Percentiles rank a stretch among this genome's conserved stretches.
phyloP scores from a whole-genome alignment of 2,888 invertebrate genomes.

The Aplocera efformata region DNA sequence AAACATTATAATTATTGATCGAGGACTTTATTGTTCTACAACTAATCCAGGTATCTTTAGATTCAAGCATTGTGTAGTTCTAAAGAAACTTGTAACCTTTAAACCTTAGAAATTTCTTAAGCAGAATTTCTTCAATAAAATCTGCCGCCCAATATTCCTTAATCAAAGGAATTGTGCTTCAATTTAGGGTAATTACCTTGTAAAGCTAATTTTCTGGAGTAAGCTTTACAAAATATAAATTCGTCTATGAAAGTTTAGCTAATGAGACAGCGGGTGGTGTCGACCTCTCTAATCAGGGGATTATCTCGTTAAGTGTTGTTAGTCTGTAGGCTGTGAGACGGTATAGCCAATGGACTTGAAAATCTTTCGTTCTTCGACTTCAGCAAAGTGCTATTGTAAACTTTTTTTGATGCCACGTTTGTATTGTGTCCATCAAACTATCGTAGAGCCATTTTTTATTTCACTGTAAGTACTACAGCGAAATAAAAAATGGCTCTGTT shows the following conservation, averaged over 20 bases:
- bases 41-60: no score
- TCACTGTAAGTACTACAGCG: no score
- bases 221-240: conserved; percentile 19
- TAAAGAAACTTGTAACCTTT: no score
- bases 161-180: not conserved
- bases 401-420: no score
- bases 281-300: conserved; percentile 54
- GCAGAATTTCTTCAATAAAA: not conserved
- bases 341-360: not conserved
- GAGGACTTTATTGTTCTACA: no score
- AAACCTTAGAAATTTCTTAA: conserved; percentile 6
- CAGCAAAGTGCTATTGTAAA: no score
- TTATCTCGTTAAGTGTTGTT: conserved; percentile 53
- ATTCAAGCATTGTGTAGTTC: no score
- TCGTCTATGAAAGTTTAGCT: conserved; percentile 31
- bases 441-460: no score
- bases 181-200: conserved; percentile 3
- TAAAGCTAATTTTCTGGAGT: conserved; percentile 15
- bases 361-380: no score
- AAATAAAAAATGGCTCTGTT: no score
- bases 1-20: no score
- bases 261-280: conserved; percentile 39
- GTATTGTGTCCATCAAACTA: no score
- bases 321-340: conserved; percentile 31
- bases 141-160: not conserved